Evolutionary conservation across 1,140 invertebrate genomes (phyloP), one percentile per base, ranked within the genome.

Genomic region (Pteromalus puparum): DNA sequence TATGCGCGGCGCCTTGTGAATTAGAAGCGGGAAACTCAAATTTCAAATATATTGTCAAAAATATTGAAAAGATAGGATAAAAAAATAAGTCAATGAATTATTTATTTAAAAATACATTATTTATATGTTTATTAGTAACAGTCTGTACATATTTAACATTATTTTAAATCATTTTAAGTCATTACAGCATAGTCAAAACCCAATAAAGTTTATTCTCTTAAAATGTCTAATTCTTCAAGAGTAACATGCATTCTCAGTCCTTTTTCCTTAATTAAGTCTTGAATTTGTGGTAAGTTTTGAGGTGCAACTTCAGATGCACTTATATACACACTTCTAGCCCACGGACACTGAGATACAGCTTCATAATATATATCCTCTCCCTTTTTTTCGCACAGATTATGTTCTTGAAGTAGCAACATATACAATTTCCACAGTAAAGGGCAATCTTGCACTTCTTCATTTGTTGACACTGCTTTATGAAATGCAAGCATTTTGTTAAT

Each of bases 231-330:
- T 90, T 96, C 96, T 89, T 96, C 96, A 3, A 95, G 95, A 7
- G 95, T 94, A 0, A 96, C 94, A 87, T 96, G 96, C 65, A 96
- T 92, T 84, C 96, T 90, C 10, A 96, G 89, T 89, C 96, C 95
- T 90, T 96, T 96, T 88, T 96, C 96, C 7, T 95, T 94, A 82
- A 96, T 94, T 0, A 96, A 90, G 89, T 96, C 96, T 89, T 96
- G 95, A 83, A 96, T 93, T 89, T 95, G 94, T 0, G 93, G 91
- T 21, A 94, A 81, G 83, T 93, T 87, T 90, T 94, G 93, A 15
- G 93, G 94, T 10, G 94, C 90, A 65, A 94, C 86, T 88, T 93
- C 91, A 24, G 92, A 93, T 38, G 92, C 92, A 88, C 94, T 93
- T 81, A 92, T 91, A 68, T 93, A 92, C 72, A 93, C 88, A 61